Base-by-base conservation (phyloP, 2,888 invertebrate genomes). In the Acanthosepion esculentum region DNA sequence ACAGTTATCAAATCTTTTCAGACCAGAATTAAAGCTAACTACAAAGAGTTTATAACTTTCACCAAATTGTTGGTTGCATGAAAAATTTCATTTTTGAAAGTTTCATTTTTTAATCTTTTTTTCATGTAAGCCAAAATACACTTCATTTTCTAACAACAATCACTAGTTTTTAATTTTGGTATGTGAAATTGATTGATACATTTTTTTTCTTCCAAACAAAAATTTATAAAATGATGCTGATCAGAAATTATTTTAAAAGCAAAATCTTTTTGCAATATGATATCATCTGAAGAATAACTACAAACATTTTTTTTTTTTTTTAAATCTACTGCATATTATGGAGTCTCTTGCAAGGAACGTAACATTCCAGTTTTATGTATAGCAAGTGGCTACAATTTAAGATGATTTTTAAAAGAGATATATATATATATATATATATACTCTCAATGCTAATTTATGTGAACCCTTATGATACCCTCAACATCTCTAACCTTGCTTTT, bases 291-390 rank as follows among this genome's bases (percentile, higher is more conserved):
- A 78, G 78, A 78, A 78, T 78, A 15, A 78, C 29, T n/a, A 10
- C 29, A 78, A n/a, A n/a, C n/a, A n/a, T 78, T n/a, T 78, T 78
- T 78, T 78, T 78, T 78, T 78, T 78, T 78, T 78, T 78, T 64
- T 64, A 26, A 5, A 1, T 1, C 92, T 92, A 29, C 92, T 92
- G 92, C 92, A 92, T 48, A 41, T 91, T 91, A 33, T 91, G 91
- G 33, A 91, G 91, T 33, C 33, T 33, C 91, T 48, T 91, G 55
- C 55, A 55, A 55, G 55, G 55, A 55, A 92, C 48, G 48, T 23
- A 92, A 92, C 92, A 92, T 92, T 92, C 50, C 92, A 92, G 29
- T 41, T 53, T 92, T 92, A 26, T 92, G 92, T 92, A 53, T 53
- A 15, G 50, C 53, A 50, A 53, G 92, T n/a, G 92, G 92, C 50